Evolutionary conservation across 2,888 invertebrate genomes (phyloP).

Genomic region (Cheilosia scutellata): DNA sequence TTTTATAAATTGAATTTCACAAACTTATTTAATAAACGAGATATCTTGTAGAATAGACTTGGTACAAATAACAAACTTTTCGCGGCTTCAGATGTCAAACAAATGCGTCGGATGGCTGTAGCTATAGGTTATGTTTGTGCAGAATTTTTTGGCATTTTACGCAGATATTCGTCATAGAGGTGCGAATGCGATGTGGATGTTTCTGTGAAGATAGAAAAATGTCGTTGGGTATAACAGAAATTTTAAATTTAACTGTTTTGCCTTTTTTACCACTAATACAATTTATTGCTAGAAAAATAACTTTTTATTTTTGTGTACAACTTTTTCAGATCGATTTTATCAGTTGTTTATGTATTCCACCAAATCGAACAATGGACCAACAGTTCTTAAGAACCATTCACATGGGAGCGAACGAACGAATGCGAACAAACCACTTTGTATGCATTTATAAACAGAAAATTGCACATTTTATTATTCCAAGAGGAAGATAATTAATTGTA

Average conservation of each 20-base stretch:
- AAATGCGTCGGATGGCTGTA: slow-evolving; percentile 19
- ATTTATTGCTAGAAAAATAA: no score
- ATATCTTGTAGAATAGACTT: background rate
- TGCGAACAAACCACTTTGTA: no score
- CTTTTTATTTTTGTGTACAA: no score
- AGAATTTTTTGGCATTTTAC: slow-evolving; percentile 18
- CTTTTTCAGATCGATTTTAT: no score
- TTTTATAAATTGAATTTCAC: slow-evolving; percentile 3
- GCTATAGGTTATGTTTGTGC: slow-evolving; percentile 26
- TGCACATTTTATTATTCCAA: no score
- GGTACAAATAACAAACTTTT: slow-evolving; percentile 6
- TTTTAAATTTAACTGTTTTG: background rate
- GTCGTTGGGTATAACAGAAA: background rate
- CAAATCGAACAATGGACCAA: no score
- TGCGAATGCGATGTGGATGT: background rate
- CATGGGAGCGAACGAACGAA: no score
- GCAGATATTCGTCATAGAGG: background rate
- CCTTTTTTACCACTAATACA: no score
- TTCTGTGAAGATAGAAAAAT: background rate
- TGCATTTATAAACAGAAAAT: no score
- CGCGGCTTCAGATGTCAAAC: slow-evolving; percentile 20
- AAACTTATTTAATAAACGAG: slow-evolving; percentile 8
- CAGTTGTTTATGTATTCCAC: no score
- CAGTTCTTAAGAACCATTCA: no score
- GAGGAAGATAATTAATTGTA: no score